Evolutionary conservation across 1,140 invertebrate genomes (phyloP).

Genomic region (Lucilia sericata): DNA sequence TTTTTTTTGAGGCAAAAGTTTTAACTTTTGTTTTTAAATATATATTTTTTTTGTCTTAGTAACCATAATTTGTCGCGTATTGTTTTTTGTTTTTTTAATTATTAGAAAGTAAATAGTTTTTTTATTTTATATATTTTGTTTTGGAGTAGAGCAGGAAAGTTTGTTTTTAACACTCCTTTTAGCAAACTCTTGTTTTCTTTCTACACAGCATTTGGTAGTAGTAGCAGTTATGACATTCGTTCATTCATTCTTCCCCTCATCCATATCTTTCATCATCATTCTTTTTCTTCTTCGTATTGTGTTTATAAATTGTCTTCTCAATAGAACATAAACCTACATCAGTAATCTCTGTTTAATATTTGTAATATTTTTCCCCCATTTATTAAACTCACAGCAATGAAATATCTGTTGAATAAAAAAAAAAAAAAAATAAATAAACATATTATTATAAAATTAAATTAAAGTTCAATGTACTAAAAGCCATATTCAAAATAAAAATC

Average conservation of each 20-base stretch:
- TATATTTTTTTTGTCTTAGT: slow-evolving; percentile 52
- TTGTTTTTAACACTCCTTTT: slow-evolving; percentile 28
- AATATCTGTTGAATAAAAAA: slow-evolving; percentile 57
- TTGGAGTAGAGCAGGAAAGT: slow-evolving; percentile 37
- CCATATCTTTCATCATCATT: too few relatives aligned
- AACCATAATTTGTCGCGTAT: slow-evolving; percentile 64
- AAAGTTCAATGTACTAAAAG: too few relatives aligned
- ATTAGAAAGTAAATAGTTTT: slow-evolving; percentile 34
- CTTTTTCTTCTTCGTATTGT: neutral
- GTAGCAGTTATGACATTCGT: neutral
- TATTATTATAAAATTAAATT: too few relatives aligned
- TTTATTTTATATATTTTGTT: slow-evolving; percentile 20
- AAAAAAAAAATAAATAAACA: neutral
- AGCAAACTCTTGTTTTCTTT: slow-evolving; percentile 6
- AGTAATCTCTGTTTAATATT: slow-evolving; percentile 42
- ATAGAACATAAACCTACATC: slow-evolving; percentile 32
- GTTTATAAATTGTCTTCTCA: slow-evolving; percentile 23
- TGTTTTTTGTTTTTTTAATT: slow-evolving; percentile 41
- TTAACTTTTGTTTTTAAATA: slow-evolving; percentile 37
- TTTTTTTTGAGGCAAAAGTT: slow-evolving; percentile 16
- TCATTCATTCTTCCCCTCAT: neutral
- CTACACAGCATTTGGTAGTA: slow-evolving; percentile 19
- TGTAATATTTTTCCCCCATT: slow-evolving; percentile 52
- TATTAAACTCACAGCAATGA: slow-evolving; percentile 66
- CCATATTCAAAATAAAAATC: too few relatives aligned